Conservation (phyloP, 2,888 invertebrate species). For the Synergus laeviventris region DNA sequence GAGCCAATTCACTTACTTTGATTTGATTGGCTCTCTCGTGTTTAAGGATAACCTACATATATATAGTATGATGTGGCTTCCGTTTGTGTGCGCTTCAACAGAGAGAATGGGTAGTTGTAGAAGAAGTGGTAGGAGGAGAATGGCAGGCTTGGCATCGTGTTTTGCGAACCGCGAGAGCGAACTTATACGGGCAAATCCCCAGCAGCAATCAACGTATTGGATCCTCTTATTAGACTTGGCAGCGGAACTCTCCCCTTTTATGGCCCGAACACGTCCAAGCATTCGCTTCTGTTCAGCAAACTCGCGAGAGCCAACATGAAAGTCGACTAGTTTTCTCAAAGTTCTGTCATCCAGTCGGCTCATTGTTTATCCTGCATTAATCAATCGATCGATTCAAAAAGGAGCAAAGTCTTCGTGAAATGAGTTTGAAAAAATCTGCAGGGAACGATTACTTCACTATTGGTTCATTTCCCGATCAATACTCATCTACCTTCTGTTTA, state of each 20-base stretch:
- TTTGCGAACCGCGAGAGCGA: conserved; percentile 64
- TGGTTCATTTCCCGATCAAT: too few relatives aligned
- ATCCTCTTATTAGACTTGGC: conserved; percentile 71
- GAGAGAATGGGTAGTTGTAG: conserved; percentile 21
- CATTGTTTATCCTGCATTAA: background rate
- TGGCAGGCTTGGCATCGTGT: conserved; percentile 63
- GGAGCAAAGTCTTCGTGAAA: background rate
- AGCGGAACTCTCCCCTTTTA: conserved; percentile 59
- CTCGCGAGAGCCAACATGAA: conserved; percentile 27
- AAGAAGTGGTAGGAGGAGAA: conserved; percentile 41
- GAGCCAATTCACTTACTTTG: conserved; percentile 75
- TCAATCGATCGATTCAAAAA: background rate
- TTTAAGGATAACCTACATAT: conserved; percentile 23
- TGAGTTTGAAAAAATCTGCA: too few relatives aligned
- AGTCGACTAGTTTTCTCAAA: background rate
- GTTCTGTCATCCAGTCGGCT: background rate
- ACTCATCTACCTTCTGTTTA: too few relatives aligned
- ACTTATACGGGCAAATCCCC: conserved; percentile 61
- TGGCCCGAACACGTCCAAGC: conserved; percentile 45
- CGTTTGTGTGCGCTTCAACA: conserved; percentile 46
- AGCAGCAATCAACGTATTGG: conserved; percentile 71
- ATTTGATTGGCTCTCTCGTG: conserved; percentile 71
- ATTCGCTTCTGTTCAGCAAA: conserved; percentile 35
- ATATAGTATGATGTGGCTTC: conserved; percentile 63
- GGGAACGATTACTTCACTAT: too few relatives aligned